phyloP scores from a whole-genome alignment of 2,113 vertebrate genomes.

The Phrynocephalus versicolor region DNA sequence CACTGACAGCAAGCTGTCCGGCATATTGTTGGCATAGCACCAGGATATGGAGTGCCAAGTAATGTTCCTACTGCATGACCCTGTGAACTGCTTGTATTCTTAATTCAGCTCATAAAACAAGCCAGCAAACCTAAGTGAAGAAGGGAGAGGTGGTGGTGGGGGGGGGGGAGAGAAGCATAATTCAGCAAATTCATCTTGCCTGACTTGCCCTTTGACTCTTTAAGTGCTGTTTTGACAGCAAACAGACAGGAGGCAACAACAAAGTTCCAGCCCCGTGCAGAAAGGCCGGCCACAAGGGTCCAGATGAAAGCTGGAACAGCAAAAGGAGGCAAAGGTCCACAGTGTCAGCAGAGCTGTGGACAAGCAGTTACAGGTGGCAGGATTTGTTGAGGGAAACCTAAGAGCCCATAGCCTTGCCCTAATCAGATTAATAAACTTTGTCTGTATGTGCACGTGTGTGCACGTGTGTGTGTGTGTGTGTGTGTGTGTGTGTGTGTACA shows the following conservation, averaged over 20 bases:
- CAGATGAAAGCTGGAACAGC: background rate
- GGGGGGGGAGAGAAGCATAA: background rate
- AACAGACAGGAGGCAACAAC: slow-evolving; percentile 3
- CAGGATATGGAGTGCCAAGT: background rate
- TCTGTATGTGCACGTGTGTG: too few relatives aligned
- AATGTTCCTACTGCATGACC: background rate
- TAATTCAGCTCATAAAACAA: background rate
- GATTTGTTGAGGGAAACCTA: background rate
- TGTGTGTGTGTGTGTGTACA: background rate
- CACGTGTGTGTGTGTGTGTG: background rate
- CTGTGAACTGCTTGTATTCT: background rate
- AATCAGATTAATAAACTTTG: background rate
- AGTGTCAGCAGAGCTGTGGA: background rate
- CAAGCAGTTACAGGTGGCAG: background rate
- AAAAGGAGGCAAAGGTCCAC: slow-evolving; percentile 6
- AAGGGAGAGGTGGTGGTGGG: too few relatives aligned
- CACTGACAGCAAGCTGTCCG: background rate
- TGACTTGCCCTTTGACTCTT: slow-evolving; percentile 9
- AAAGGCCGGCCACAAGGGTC: background rate
- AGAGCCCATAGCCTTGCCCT: background rate
- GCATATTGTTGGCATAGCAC: background rate
- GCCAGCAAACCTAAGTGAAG: background rate
- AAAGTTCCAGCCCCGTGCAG: background rate
- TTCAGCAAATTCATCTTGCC: slow-evolving; percentile 10
- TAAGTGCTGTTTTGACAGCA: slow-evolving; percentile 29